phyloP scores from a whole-genome alignment of 1,140 invertebrate genomes.

The Sinonovacula constricta region DNA sequence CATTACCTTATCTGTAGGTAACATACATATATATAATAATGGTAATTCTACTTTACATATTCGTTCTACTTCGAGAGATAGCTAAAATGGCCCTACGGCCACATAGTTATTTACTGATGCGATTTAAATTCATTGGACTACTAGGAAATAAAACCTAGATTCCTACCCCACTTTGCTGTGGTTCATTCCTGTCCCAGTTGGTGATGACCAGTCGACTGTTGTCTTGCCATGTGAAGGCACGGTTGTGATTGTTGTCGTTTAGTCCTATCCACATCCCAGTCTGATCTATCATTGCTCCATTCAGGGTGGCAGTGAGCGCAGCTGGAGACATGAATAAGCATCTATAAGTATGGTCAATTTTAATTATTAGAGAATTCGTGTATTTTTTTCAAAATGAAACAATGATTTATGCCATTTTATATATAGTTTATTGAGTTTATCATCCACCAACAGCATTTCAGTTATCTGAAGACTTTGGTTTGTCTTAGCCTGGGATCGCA shows the following conservation, averaged over 20 bases:
- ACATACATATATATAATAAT: background rate
- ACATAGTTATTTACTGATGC: background rate
- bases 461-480: too few species aligned
- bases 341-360: too few species aligned
- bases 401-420: too few species aligned
- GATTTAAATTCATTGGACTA: background rate
- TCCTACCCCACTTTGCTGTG: constrained; percentile 23
- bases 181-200: constrained; percentile 60
- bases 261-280: constrained; percentile 54
- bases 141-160: too few species aligned
- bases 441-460: too few species aligned
- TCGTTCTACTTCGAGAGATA: background rate
- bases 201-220: constrained; percentile 41
- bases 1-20: background rate
- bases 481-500: too few species aligned
- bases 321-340: constrained; percentile 48
- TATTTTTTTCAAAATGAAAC: too few species aligned
- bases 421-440: too few species aligned
- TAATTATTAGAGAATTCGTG: too few species aligned
- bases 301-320: constrained; percentile 36
- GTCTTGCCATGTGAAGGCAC: constrained; percentile 53
- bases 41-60: background rate
- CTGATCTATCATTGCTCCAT: constrained; percentile 7
- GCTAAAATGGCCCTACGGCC: background rate
- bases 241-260: constrained; percentile 46